Conservation (phyloP, 2,113 vertebrate species). For the Pterocles gutturalis region DNA sequence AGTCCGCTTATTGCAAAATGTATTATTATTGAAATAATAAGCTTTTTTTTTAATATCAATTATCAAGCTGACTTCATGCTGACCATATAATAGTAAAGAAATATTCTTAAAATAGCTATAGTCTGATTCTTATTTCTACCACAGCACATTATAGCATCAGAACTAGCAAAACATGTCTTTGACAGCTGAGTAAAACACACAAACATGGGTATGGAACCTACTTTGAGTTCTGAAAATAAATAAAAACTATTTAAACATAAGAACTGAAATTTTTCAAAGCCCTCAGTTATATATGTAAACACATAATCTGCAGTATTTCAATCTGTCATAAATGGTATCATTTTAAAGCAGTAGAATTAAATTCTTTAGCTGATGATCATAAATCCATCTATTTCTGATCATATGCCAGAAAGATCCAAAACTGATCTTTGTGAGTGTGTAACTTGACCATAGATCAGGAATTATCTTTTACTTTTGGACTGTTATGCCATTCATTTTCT, state of each 20-base stretch:
- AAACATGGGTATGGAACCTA: background rate
- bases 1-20: background rate
- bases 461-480: background rate
- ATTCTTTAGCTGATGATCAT: background rate
- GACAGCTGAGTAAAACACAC: background rate
- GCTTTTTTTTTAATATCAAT: background rate
- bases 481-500: background rate
- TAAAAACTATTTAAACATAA: background rate
- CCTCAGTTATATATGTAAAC: background rate
- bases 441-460: background rate
- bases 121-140: background rate
- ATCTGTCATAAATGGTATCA: background rate
- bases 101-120: background rate
- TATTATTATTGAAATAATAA: background rate
- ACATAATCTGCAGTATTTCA: background rate
- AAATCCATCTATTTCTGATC: background rate
- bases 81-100: background rate
- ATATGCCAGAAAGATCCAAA: background rate
- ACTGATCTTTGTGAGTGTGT: background rate
- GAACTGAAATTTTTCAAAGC: background rate
- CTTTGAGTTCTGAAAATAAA: background rate
- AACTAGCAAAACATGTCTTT: background rate
- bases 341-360: background rate
- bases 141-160: background rate
- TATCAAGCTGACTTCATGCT: background rate